phyloP scores from a whole-genome alignment of 23 tunicate genomes.

The Botrylloides violaceus region DNA sequence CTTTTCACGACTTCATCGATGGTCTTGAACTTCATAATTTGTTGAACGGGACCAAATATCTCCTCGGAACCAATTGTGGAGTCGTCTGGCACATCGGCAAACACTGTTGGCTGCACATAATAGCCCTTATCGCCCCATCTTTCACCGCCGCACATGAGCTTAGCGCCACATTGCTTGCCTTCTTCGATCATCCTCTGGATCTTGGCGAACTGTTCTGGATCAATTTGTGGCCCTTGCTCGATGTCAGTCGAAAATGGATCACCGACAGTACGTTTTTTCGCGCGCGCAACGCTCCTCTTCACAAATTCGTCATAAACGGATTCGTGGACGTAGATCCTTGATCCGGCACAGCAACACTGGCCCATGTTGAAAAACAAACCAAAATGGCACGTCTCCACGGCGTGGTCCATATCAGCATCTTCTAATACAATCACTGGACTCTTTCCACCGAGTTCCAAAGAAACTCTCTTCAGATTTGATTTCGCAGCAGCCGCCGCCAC shows the following conservation, averaged over 20 bases:
- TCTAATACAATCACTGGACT: conserved; percentile 83
- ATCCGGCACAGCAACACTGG: conserved; percentile 93
- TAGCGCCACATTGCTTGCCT: conserved; percentile 92
- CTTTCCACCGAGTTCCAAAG: conserved; percentile 94
- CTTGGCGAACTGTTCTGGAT: conserved; percentile 83
- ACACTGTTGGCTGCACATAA: conserved; percentile 95
- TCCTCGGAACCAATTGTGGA: conserved; percentile 94
- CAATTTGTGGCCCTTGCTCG: conserved; percentile 98
- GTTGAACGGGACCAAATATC: conserved; percentile 99
- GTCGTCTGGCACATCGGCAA: conserved; percentile 84
- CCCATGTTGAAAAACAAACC: conserved; percentile 98
- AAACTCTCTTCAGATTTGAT: conserved; percentile 81
- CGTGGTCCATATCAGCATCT: conserved; percentile 88
- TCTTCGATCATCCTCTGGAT: conserved; percentile 69
- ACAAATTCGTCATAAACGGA: conserved; percentile 95
- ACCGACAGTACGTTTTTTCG: conserved; percentile 73
- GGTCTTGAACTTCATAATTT: conserved; percentile 93
- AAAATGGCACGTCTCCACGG: conserved; percentile 93
- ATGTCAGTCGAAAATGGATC: conserved; percentile 57
- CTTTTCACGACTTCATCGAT: conserved; percentile 78
- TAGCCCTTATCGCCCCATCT: conserved; percentile 78
- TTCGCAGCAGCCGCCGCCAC: conserved; percentile 82
- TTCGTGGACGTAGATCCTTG: conserved; percentile 77
- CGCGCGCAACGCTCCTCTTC: conserved; percentile 84
- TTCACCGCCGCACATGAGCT: conserved; percentile 87